A percentile compares a stretch with the other conserved stretches of the same genome.
Conservation (phyloP, 2,888 invertebrate genomes). For the Apamea epomidion region DNA sequence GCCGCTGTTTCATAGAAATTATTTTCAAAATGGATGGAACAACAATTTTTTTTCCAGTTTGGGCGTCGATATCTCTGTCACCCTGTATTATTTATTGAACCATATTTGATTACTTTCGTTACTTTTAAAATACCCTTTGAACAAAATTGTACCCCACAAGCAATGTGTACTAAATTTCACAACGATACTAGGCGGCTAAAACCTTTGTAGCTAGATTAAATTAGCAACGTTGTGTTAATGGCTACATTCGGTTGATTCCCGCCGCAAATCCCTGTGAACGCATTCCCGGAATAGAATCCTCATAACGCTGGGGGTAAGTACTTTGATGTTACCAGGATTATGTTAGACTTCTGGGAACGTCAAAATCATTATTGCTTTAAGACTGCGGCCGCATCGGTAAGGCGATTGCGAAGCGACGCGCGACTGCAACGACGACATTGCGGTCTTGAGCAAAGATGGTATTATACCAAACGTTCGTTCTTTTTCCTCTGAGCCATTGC, state of each 20-base stretch:
- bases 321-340: conserved; percentile 28
- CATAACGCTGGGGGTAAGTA: conserved; percentile 4
- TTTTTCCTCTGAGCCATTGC: not conserved
- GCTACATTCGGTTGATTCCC: conserved; percentile 40
- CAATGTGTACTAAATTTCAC: not conserved
- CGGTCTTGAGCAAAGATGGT: not conserved
- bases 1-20: too few relatives aligned
- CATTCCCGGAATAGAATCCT: conserved; percentile 28
- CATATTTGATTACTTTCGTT: not conserved
- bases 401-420: not conserved
- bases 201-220: conserved; percentile 47
- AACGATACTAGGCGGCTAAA: conserved; percentile 28
- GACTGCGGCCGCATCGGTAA: not conserved
- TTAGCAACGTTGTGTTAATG: conserved; percentile 54
- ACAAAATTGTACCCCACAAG: not conserved
- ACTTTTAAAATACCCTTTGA: not conserved
- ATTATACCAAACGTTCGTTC: not conserved
- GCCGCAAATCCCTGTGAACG: conserved; percentile 51
- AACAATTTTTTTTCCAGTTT: too few relatives aligned
- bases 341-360: conserved; percentile 8
- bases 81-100: not conserved
- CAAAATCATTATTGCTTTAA: conserved; percentile 1
- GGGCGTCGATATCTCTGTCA: too few relatives aligned
- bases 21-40: too few relatives aligned
- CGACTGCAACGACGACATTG: not conserved